phyloP scores from a whole-genome alignment of 2,113 vertebrate genomes.

The Saguinus imperator region DNA sequence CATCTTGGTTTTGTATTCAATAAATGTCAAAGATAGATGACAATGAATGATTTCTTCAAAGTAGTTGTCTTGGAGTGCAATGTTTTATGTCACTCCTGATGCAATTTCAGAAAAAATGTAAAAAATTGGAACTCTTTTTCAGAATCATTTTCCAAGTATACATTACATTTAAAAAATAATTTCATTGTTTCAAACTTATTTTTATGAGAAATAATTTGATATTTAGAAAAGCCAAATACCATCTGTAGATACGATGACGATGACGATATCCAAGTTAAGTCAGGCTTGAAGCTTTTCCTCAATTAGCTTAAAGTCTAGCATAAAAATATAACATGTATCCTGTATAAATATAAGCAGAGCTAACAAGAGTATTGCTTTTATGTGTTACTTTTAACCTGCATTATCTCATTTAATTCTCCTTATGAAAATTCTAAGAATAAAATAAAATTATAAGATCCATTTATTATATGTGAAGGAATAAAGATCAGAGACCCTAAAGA shows the following conservation, averaged over 20 bases:
- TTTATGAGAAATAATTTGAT: neutral
- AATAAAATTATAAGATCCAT: neutral
- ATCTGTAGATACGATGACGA: neutral
- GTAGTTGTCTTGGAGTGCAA: neutral
- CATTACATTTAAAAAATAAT: neutral
- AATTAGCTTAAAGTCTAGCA: neutral
- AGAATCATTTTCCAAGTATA: neutral
- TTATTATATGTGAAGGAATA: neutral
- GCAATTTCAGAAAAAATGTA: neutral
- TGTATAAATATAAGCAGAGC: neutral
- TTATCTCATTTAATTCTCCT: neutral
- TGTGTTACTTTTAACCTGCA: neutral
- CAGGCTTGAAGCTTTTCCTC: neutral
- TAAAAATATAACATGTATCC: neutral
- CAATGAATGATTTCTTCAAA: slow-evolving; percentile 16
- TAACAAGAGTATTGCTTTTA: neutral
- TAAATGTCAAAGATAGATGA: neutral
- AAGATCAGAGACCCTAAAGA: neutral
- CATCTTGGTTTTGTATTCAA: neutral
- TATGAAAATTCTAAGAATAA: neutral
- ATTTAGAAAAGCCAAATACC: neutral
- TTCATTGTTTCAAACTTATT: neutral
- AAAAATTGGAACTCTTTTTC: neutral
- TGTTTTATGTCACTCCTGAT: neutral
- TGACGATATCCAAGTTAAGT: neutral